A percentile compares a stretch with the other conserved stretches of the same genome.
phyloP scores from a whole-genome alignment of 2,797 vertebrate species.

The Danio choprae region DNA sequence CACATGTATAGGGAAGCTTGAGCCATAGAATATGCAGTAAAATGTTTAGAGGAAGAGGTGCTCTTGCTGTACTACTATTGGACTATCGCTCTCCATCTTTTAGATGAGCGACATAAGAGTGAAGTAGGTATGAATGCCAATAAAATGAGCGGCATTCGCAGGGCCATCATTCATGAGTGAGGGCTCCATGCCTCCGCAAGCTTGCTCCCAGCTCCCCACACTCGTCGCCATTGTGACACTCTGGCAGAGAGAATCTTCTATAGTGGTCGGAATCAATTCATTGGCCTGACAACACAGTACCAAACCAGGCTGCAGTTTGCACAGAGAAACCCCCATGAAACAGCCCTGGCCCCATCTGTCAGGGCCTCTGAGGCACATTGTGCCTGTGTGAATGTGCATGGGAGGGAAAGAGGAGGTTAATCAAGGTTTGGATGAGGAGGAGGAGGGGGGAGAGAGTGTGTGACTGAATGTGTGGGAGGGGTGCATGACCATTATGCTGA shows the following conservation, averaged over 20 bases:
- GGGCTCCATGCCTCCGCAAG: slow-evolving; percentile 83
- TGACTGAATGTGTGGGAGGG: slow-evolving; percentile 82
- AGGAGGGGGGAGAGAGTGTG: slow-evolving; percentile 64
- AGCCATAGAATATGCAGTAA: neutral
- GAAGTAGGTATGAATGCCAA: slow-evolving; percentile 74
- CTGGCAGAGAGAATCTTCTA: slow-evolving; percentile 83
- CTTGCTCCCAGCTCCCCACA: slow-evolving; percentile 86
- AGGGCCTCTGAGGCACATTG: slow-evolving; percentile 83
- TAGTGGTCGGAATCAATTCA: slow-evolving; percentile 84
- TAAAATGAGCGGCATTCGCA: slow-evolving; percentile 83
- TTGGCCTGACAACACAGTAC: slow-evolving; percentile 82
- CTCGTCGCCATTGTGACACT: slow-evolving; percentile 85
- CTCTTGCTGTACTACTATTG: neutral
- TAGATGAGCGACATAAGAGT: slow-evolving; percentile 75
- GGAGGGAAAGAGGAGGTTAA: slow-evolving; percentile 82
- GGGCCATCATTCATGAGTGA: slow-evolving; percentile 85
- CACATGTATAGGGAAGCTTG: slow-evolving; percentile 1
- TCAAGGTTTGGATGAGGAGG: slow-evolving; percentile 81
- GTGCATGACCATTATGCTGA: slow-evolving; percentile 85
- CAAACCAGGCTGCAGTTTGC: slow-evolving; percentile 83
- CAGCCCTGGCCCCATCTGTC: slow-evolving; percentile 87
- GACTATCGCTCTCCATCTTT: slow-evolving; percentile 47
- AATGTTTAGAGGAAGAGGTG: neutral
- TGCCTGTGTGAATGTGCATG: slow-evolving; percentile 80
- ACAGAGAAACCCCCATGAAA: slow-evolving; percentile 70